Base-by-base conservation (phyloP, 2,113 vertebrate species). In the Psettodes erumei region DNA sequence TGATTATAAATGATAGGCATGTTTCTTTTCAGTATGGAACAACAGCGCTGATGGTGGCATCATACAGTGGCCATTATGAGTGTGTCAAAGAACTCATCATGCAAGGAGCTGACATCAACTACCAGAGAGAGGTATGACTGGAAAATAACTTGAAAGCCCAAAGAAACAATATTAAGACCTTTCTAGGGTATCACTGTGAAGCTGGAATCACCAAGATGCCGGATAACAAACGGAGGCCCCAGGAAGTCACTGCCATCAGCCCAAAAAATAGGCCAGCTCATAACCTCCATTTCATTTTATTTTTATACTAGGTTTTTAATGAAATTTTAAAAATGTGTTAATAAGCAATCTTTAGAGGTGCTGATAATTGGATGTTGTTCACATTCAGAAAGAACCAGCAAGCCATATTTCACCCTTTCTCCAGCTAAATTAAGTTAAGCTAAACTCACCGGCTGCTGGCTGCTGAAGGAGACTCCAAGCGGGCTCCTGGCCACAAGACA, bases 91-190 rank as follows among this genome's bases (percentile, higher is more conserved):
- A 99, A 56, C 91, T 99, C 40, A 96, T 99, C 77, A 93, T 98
- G 87, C 98, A 99, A 86, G 98, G 98, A 82, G 96, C 97, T 1
- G 96, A 99, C 85, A 97, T 99, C 93, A 99, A 99, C 90, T 94
- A 97, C 74, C 97, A 99, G 90, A 95, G 96, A 94, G 96, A 99
- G 96, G 98, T 98, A 95, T 35, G 59, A 0, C 61, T 15, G 70
- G 51, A 40, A 45, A 61, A 23, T 23, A 12, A 30, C 4, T 47
- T 19, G n/a, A 10, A 3, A 33, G 12, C 6, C 1, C 35, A 13
- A 0, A 13, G 0, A 25, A 48, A 50, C 21, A 35, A 11, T 25
- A 10, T 43, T 5, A 40, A 10, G 42, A 2, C 6, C 1, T 21
- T 32, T 45, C 27, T 40, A 6, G 11, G 32, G 4, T 4, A 8